These are phyloP conservation scores for Dendrolimus houi DNA, from an alignment of 2,888 invertebrate species.

Conservation along the genomic window DNA sequence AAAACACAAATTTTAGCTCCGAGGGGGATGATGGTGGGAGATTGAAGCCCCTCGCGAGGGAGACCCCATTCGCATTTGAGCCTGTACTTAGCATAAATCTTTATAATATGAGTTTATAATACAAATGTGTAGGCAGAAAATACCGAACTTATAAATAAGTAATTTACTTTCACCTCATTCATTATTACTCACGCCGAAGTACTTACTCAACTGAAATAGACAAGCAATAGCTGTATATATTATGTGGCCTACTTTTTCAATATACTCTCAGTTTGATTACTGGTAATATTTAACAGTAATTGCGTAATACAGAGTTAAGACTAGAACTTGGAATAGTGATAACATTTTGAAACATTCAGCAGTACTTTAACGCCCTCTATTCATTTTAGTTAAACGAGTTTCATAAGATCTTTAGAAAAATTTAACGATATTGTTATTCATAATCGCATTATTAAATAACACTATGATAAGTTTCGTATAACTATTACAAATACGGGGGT, in stretches of 20 bases:
- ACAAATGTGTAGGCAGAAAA: not conserved
- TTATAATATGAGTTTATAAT: not conserved
- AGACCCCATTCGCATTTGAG: not conserved
- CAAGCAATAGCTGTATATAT: not conserved
- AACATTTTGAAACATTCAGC: not conserved
- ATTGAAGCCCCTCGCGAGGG: not conserved
- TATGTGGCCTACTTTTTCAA: not conserved
- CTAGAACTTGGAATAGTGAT: not conserved
- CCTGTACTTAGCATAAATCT: not conserved
- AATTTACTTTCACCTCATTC: conserved; percentile 16
- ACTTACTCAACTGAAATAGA: not conserved
- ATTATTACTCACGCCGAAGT: conserved; percentile 13
- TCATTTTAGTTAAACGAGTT: too few species aligned
- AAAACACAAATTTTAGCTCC: not conserved
- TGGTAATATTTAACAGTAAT: not conserved
- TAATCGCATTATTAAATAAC: too few species aligned
- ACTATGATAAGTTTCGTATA: too few species aligned
- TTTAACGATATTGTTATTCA: too few species aligned
- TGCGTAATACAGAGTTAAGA: not conserved
- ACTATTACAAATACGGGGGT: too few species aligned
- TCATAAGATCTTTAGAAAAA: too few species aligned
- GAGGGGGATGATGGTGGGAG: not conserved
- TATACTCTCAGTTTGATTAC: not conserved
- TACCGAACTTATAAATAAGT: conserved; percentile 3
- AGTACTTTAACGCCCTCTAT: too few species aligned